phyloP scores from a whole-genome alignment of 2,113 vertebrate species.

The Labeo catla region DNA sequence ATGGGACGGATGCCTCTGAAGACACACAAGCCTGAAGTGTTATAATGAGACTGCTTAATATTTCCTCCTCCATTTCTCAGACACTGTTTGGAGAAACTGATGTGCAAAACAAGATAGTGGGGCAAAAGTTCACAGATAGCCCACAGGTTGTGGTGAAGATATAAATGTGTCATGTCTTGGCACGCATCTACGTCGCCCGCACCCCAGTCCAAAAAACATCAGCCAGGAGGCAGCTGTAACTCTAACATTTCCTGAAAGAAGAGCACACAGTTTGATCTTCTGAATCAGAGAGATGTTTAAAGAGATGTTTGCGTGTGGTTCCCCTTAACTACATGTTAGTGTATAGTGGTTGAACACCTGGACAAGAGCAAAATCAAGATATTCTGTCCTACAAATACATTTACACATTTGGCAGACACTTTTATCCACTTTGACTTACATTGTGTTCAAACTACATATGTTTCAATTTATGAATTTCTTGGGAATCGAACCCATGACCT shows the following conservation, averaged over 20 bases:
- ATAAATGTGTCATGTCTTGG: slow-evolving; percentile 66
- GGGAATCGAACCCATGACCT: too few species aligned
- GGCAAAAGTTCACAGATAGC: slow-evolving; percentile 53
- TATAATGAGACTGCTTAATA: slow-evolving; percentile 36
- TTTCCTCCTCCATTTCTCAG: slow-evolving; percentile 19
- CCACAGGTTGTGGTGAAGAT: slow-evolving; percentile 52
- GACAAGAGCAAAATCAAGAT: background rate
- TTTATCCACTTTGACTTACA: too few species aligned
- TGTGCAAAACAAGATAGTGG: slow-evolving; percentile 44
- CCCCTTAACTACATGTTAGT: slow-evolving; percentile 34
- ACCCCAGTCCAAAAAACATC: slow-evolving; percentile 48
- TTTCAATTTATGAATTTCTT: too few species aligned
- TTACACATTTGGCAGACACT: too few species aligned
- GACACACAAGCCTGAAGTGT: slow-evolving; percentile 30
- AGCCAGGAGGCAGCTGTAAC: slow-evolving; percentile 64
- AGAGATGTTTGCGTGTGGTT: slow-evolving; percentile 52
- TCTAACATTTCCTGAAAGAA: slow-evolving; percentile 52
- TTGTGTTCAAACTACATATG: too few species aligned
- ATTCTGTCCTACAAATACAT: too few species aligned
- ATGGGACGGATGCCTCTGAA: slow-evolving; percentile 5
- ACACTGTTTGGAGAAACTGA: slow-evolving; percentile 28
- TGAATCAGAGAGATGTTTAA: slow-evolving; percentile 58
- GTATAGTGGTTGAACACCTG: slow-evolving; percentile 56
- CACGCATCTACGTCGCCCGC: slow-evolving; percentile 60
- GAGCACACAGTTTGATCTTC: slow-evolving; percentile 57